Conservation (phyloP, 2,888 invertebrate species). For the Charanyca ferruginea region DNA sequence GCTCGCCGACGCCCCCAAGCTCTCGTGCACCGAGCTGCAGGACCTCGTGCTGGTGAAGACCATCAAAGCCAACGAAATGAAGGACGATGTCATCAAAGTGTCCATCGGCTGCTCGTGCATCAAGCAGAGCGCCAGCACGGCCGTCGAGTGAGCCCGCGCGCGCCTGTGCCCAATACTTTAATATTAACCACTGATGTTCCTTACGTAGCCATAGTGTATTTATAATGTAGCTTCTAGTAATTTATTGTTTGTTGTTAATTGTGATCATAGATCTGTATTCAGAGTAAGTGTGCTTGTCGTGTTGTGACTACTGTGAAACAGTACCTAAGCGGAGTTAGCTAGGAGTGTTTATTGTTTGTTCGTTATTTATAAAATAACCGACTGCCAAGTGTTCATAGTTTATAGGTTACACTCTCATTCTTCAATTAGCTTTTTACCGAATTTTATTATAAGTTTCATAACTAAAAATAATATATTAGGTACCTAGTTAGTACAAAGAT, state of each 20-base stretch:
- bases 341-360: slow-evolving; percentile 29
- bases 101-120: slow-evolving; percentile 65
- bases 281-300: background rate
- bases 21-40: slow-evolving; percentile 56
- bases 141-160: slow-evolving; percentile 34
- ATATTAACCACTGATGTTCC: slow-evolving; percentile 36
- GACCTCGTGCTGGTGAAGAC: slow-evolving; percentile 45
- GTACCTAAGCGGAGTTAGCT: background rate
- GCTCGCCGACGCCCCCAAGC: slow-evolving; percentile 5
- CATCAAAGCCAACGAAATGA: background rate
- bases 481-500: too few relatives aligned
- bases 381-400: background rate
- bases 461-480: too few relatives aligned
- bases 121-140: slow-evolving; percentile 4
- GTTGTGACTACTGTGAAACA: slow-evolving; percentile 19
- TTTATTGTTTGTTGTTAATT: slow-evolving; percentile 29
- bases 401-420: too few relatives aligned
- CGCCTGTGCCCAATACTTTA: background rate
- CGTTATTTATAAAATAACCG: background rate
- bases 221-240: slow-evolving; percentile 42
- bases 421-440: too few relatives aligned
- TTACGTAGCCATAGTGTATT: slow-evolving; percentile 37
- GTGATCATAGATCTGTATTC: slow-evolving; percentile 24
- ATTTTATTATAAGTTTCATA: too few relatives aligned
- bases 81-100: slow-evolving; percentile 14